Evolutionary conservation across 92 coral and sea anemone genomes (phyloP).

Genomic region (Porites rus): DNA sequence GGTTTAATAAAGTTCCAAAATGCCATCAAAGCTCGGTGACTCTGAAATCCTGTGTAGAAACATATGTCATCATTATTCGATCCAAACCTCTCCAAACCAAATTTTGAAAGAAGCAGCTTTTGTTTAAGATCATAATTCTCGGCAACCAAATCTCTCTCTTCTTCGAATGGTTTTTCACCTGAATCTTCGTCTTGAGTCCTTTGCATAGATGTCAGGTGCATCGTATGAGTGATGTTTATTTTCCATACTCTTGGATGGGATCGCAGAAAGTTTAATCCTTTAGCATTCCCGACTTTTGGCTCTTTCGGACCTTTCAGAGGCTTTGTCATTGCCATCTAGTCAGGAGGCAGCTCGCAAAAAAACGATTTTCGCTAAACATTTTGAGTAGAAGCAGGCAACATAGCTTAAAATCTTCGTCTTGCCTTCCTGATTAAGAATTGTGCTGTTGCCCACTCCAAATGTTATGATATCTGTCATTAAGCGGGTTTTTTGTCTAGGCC

Average conservation of each 20-base stretch:
- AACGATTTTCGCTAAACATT: too few relatives aligned
- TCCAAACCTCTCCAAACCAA: neutral
- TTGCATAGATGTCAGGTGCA: neutral
- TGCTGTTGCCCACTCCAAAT: too few relatives aligned
- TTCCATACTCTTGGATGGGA: neutral
- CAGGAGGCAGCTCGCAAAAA: too few relatives aligned
- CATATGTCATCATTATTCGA: conserved; percentile 27
- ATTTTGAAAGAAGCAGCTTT: neutral
- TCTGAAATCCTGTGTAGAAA: conserved; percentile 42
- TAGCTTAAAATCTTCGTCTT: too few relatives aligned
- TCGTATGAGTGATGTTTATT: neutral
- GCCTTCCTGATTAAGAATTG: too few relatives aligned
- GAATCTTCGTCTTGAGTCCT: neutral
- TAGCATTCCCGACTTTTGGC: neutral
- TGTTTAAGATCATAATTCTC: neutral
- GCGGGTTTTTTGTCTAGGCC: too few relatives aligned
- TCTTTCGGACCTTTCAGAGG: conserved; percentile 1
- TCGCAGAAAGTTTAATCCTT: neutral
- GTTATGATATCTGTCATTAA: too few relatives aligned
- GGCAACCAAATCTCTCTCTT: neutral
- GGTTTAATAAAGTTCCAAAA: conserved; percentile 48
- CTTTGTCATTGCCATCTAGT: neutral
- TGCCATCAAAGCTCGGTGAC: conserved; percentile 34
- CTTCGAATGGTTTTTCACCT: neutral
- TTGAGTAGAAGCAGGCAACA: too few relatives aligned